Conservation (phyloP, 2,888 invertebrate species). For the Chymomyza fuscimana region DNA sequence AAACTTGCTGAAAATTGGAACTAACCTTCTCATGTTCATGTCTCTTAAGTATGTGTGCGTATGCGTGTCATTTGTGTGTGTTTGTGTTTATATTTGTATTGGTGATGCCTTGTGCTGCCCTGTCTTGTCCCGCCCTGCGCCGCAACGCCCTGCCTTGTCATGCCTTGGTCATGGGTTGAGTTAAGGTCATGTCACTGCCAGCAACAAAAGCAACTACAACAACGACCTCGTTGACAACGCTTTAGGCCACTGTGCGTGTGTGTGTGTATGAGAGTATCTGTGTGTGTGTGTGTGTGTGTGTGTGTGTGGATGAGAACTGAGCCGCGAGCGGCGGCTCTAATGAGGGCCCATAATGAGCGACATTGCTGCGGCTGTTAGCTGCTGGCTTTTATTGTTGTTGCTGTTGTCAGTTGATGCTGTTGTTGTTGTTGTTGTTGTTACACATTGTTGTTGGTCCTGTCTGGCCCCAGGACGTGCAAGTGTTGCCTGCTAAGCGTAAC, state of each 20-base stretch:
- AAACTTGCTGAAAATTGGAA: too few relatives aligned
- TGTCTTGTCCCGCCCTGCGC: not conserved
- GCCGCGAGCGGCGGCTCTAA: conserved; percentile 71
- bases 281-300: conserved; percentile 20
- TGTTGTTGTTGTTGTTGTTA: conserved; percentile 38
- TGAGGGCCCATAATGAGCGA: conserved; percentile 72
- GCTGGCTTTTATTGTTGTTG: conserved; percentile 3
- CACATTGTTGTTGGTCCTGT: not conserved
- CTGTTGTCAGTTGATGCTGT: conserved; percentile 30
- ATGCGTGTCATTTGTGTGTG: not conserved
- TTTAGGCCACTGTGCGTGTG: conserved; percentile 2
- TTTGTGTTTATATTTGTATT: conserved; percentile 32
- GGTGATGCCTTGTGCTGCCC: conserved; percentile 3
- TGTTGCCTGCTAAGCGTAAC: conserved; percentile 39
- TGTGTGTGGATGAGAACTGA: conserved; percentile 52
- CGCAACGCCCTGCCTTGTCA: not conserved
- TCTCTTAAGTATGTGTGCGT: too few relatives aligned
- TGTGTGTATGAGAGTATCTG: not conserved
- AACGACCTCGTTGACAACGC: conserved; percentile 28
- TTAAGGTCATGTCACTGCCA: conserved; percentile 10
- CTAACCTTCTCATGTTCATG: too few relatives aligned
- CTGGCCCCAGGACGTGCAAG: conserved; percentile 2
- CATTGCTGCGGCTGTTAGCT: conserved; percentile 29
- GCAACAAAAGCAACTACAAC: conserved; percentile 2
- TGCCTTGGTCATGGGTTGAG: not conserved